Evolutionary conservation across 2,797 vertebrate genomes (phyloP).

Genomic region (Pelobates cultripes): DNA sequence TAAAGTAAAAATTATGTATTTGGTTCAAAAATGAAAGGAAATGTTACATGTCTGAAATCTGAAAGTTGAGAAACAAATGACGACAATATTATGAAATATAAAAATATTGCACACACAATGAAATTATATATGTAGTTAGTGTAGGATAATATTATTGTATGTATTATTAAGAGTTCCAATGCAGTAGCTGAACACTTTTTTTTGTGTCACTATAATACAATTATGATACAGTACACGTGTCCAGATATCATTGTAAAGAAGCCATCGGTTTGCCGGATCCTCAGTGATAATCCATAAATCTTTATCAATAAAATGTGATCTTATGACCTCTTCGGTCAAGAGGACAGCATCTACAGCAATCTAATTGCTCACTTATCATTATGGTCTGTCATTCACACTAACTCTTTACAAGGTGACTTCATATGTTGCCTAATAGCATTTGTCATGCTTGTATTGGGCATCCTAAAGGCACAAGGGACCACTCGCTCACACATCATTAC

Average conservation of each 20-base stretch:
- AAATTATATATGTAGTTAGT: not conserved
- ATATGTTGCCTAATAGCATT: not conserved
- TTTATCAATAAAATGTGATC: fast-evolving
- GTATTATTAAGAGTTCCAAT: not conserved
- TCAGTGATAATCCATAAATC: not conserved
- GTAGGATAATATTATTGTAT: not conserved
- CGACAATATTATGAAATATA: too few species aligned
- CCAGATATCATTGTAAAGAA: conserved; percentile 8
- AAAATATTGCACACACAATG: not conserved
- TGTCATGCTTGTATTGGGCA: conserved; percentile 8
- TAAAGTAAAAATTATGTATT: not conserved
- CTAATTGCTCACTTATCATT: conserved; percentile 26
- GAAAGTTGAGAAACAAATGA: too few species aligned
- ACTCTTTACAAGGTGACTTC: conserved; percentile 2
- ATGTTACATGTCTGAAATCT: not conserved
- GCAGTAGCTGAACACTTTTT: not conserved
- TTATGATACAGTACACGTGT: not conserved
- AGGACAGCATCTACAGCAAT: not conserved
- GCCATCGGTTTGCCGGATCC: not conserved
- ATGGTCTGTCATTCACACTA: not conserved
- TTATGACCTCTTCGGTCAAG: not conserved
- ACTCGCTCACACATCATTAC: conserved; percentile 25
- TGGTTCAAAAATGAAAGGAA: not conserved
- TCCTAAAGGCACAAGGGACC: not conserved
- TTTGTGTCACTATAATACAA: not conserved